Evolutionary conservation across 2,797 vertebrate species (phyloP), one percentile per base, ranked within the genome.

Genomic region (Spinus pinus): DNA sequence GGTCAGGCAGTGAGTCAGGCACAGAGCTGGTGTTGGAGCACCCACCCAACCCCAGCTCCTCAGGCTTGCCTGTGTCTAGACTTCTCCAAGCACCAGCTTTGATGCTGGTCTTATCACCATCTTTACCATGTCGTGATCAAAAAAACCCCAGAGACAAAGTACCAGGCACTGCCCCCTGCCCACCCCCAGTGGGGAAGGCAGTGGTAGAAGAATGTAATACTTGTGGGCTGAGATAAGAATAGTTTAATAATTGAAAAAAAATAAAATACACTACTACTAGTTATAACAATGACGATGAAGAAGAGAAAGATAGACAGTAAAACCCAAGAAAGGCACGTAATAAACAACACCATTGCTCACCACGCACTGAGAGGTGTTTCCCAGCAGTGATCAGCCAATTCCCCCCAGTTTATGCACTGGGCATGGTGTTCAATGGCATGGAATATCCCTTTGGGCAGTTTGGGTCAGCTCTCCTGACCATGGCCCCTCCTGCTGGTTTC

Each of bases 21-120:
- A 1, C 17, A 49, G 42, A 81, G 65, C 53, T 0, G 1, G 65
- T 70, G 69, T 56, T 0, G 0, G 46, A 51, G 75, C 0, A 3
- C 81, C 78, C 65, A 92, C 60, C 62, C 81, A 73, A 72, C 49
- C 44, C 60, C 0, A 8, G 30, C 61, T 92, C 78, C 53, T 70
- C 3, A 1, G 44, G 58, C n/a, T 84, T 66, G 21, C 6, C 1
- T 66, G 67, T 66, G 87, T 90, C 94, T 95, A 93, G 83, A 93
- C 81, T 90, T 77, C 33, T 64, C 64, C 64, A 70, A 42, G 79
- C 46, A 81, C 18, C 39, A 83, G 62, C 83, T 94, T 90, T 95
- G 86, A 86, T 83, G 70, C 33, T 75, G 70, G 33, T 56, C 47
- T 61, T 88, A 35, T 66, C 47, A 79, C 22, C 53, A 33, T n/a